These are phyloP conservation scores for Melipona quadrifasciata DNA, from an alignment of 1,140 invertebrate genomes.

Conservation along the genomic window DNA sequence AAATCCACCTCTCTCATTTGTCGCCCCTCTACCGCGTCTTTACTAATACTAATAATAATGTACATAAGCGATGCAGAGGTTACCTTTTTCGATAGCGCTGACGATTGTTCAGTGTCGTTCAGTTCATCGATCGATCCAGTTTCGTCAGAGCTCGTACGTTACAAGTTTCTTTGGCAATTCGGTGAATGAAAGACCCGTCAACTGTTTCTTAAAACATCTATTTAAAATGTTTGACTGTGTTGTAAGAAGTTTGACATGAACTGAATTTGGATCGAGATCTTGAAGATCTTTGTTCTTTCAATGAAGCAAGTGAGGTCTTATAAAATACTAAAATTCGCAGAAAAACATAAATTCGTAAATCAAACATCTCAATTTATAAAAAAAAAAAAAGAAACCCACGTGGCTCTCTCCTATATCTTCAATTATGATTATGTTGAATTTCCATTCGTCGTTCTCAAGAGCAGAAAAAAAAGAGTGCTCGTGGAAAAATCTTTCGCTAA, in stretches of 20 bases:
- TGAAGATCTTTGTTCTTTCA: too few species aligned
- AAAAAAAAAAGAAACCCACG: too few species aligned
- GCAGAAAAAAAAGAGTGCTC: background rate
- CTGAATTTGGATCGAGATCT: too few species aligned
- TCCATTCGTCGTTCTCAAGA: background rate
- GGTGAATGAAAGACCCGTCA: too few species aligned
- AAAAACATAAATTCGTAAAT: too few species aligned
- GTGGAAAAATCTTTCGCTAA: background rate
- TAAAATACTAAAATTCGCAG: too few species aligned
- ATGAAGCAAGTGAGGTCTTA: too few species aligned
- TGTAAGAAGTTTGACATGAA: background rate
- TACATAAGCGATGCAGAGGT: background rate
- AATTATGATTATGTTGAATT: background rate
- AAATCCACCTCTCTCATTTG: background rate
- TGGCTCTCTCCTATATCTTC: too few species aligned
- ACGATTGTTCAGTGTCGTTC: conserved; percentile 10
- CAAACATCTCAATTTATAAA: too few species aligned
- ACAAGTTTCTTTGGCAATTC: background rate
- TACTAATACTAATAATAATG: too few species aligned
- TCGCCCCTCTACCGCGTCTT: background rate
- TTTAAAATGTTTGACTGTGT: background rate
- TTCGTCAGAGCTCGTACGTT: background rate
- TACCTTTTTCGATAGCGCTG: conserved; percentile 25
- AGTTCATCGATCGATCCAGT: background rate
- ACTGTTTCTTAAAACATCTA: too few species aligned